Base-by-base conservation (phyloP, 2,888 invertebrate species). In the Oscheius sp. region DNA sequence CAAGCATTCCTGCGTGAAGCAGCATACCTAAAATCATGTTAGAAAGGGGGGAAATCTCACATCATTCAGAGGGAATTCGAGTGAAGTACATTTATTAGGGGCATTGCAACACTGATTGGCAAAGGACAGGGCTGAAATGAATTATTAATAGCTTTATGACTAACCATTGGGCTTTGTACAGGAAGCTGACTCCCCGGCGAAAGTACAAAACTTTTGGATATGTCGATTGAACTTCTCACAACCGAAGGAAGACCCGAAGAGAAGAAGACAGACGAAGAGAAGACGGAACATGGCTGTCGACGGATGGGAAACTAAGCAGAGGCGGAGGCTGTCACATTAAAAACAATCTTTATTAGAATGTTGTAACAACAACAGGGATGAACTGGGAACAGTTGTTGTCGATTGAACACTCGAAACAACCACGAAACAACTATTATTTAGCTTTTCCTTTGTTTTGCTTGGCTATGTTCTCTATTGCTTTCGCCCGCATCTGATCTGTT, bases 1-100 rank as follows among this genome's bases (percentile, higher is more conserved):
- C 9, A 83, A 69, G 45, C 83, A 83, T 0, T 70, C 71, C 24
- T 83, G 67, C 14, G 80, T 79, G 71, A 83, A 79, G 47, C 83
- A 83, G 70, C 83, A 83, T 2, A 76, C 76, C 50, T 72, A 49
- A 32, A 33, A 33, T 57, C 2, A 17, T 3, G 4, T 41, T 41
- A 41, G 41, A 12, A n/a, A n/a, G n/a, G 2, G 41, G 14, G 5
- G 41, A 41, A 38, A 4, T 44, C 22, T 49, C 33, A 69, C 62
- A 49, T 68, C 49, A 33, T 71, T 56, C 56, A 56, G 63, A 22
- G 68, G 67, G 54, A 66, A 70, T 45, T 57, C 51, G 20, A 51
- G 30, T 26, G 57, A 64, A 32, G 32, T 62, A 49, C 71, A 71
- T 30, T 64, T 67, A 17, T 56, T 56, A 14, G 61, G 41, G 33